These are phyloP conservation scores for Macropodus opercularis DNA, from an alignment of 2,797 vertebrate species.

Conservation along the genomic window DNA sequence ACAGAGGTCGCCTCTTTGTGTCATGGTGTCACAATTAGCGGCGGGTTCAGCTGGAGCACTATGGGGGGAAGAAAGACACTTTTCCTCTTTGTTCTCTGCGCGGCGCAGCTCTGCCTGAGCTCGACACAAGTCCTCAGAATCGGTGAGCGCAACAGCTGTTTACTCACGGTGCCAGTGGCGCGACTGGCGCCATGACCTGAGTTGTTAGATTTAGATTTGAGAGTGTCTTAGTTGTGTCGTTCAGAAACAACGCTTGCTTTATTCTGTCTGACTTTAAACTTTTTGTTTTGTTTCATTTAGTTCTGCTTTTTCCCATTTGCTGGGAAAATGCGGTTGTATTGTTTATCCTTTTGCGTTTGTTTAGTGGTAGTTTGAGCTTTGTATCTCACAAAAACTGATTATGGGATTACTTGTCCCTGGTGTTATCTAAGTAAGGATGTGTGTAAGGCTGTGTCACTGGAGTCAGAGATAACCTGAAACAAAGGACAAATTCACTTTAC, in stretches of 20 bases:
- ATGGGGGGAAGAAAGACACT: slow-evolving; percentile 73
- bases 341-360: too few species aligned
- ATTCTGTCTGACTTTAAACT: too few species aligned
- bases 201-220: too few species aligned
- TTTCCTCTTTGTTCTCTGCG: slow-evolving; percentile 61
- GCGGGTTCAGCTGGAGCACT: slow-evolving; percentile 56
- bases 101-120: slow-evolving; percentile 70
- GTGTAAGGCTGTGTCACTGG: background rate
- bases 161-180: slow-evolving; percentile 35
- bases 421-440: background rate
- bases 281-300: background rate
- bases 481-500: slow-evolving; percentile 3
- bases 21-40: slow-evolving; percentile 55
- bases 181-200: too few species aligned
- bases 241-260: too few species aligned
- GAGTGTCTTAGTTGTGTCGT: too few species aligned
- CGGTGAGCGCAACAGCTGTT: slow-evolving; percentile 84
- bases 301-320: background rate
- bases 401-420: background rate
- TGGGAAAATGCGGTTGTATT: background rate
- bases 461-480: slow-evolving; percentile 1
- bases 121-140: slow-evolving; percentile 91
- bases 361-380: background rate
- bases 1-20: slow-evolving; percentile 23
- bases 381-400: background rate